phyloP scores from a whole-genome alignment of 2,888 invertebrate species.

The Beris morrisii region DNA sequence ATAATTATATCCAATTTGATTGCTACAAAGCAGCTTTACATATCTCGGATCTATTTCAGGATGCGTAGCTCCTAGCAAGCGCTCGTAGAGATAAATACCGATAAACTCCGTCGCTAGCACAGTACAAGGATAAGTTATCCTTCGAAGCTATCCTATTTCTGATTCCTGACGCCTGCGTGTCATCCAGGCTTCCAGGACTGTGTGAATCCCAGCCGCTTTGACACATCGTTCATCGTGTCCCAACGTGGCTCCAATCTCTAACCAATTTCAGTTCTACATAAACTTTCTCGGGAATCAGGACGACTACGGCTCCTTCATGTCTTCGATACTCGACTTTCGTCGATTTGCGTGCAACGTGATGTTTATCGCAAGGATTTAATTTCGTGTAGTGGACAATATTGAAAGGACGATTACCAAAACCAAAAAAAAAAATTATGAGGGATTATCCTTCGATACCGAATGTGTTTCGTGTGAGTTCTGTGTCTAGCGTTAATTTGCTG shows the following conservation, averaged over 20 bases:
- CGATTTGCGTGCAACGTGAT: neutral
- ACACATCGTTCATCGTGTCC: conserved; percentile 11
- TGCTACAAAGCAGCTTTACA: too few relatives aligned
- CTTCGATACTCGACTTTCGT: neutral
- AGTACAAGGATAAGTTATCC: too few relatives aligned
- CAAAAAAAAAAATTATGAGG: conserved; percentile 45
- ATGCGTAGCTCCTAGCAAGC: too few relatives aligned
- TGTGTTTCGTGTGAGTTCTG: conserved; percentile 50
- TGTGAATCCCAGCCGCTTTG: conserved; percentile 7
- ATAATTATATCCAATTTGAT: too few relatives aligned
- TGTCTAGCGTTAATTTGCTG: conserved; percentile 45
- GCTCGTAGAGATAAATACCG: too few relatives aligned
- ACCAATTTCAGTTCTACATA: conserved; percentile 21
- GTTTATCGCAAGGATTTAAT: too few relatives aligned
- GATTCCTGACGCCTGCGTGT: conserved; percentile 25
- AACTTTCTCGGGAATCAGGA: conserved; percentile 9
- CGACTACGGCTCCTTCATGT: neutral
- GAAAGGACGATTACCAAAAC: too few relatives aligned
- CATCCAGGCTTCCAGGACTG: neutral
- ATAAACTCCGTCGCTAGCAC: too few relatives aligned
- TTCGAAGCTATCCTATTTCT: too few relatives aligned
- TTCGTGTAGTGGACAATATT: too few relatives aligned
- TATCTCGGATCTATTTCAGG: too few relatives aligned
- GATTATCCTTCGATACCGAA: conserved; percentile 53
- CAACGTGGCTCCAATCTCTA: conserved; percentile 12